phyloP scores from a whole-genome alignment of 1,140 invertebrate genomes.

The Drosophila equinoxialis region DNA sequence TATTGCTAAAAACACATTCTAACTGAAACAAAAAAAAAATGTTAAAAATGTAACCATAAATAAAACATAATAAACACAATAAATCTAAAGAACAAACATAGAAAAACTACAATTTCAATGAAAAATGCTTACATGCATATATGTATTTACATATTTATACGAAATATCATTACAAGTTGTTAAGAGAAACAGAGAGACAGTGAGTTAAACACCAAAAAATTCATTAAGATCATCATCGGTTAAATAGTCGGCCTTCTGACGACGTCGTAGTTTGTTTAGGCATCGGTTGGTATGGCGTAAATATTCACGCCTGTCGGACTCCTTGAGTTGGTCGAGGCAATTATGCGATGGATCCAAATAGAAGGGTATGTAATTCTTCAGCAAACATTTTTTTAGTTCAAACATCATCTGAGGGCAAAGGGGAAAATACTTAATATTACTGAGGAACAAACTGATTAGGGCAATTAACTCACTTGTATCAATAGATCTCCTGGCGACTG shows the following conservation, averaged over 20 bases:
- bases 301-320: neutral
- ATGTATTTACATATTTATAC: too few species aligned
- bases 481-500: constrained; percentile 43
- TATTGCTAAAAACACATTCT: constrained; percentile 63
- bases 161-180: too few species aligned
- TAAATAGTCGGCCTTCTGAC: neutral
- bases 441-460: neutral
- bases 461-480: constrained; percentile 34
- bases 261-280: neutral
- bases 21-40: constrained; percentile 56
- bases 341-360: neutral
- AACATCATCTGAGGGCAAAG: neutral
- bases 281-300: neutral
- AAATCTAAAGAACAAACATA: constrained; percentile 32
- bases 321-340: neutral
- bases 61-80: constrained; percentile 41
- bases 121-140: too few species aligned
- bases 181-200: too few species aligned
- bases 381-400: neutral
- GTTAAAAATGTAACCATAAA: constrained; percentile 42
- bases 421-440: neutral
- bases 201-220: neutral
- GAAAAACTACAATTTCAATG: too few species aligned
- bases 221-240: neutral
- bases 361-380: neutral